Conservation (phyloP, 2,113 vertebrate species). For the Odontesthes bonariensis region DNA sequence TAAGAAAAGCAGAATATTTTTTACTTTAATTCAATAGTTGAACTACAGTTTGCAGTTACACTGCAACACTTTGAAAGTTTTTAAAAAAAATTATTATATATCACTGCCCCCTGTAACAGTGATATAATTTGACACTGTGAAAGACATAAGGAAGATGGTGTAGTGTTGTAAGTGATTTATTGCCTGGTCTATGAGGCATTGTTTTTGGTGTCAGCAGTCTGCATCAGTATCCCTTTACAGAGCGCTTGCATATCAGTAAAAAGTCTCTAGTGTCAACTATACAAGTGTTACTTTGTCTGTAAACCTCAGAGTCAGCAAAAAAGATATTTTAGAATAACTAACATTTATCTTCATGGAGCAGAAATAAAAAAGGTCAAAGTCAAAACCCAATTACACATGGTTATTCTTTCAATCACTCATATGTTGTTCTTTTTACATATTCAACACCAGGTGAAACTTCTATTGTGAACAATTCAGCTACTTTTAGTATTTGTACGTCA, state of each 20-base stretch:
- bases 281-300: constrained; percentile 1
- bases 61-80: neutral
- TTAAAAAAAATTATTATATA: too few species aligned
- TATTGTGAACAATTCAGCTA: neutral
- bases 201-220: constrained; percentile 19
- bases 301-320: constrained; percentile 10
- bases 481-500: neutral
- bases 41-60: constrained; percentile 3
- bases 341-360: neutral
- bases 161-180: constrained; percentile 20
- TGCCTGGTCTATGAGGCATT: constrained; percentile 16
- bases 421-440: neutral
- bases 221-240: constrained; percentile 27
- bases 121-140: constrained; percentile 11
- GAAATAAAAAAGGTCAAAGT: neutral
- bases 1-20: neutral
- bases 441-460: neutral
- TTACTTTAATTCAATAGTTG: neutral
- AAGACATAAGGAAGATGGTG: constrained; percentile 24
- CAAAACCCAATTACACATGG: neutral
- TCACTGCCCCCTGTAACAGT: neutral
- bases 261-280: neutral
- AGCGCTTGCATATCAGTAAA: constrained; percentile 23
- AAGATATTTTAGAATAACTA: neutral
- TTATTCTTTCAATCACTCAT: too few species aligned